phyloP scores from a whole-genome alignment of 2,113 vertebrate genomes.

The Fulica atra region DNA sequence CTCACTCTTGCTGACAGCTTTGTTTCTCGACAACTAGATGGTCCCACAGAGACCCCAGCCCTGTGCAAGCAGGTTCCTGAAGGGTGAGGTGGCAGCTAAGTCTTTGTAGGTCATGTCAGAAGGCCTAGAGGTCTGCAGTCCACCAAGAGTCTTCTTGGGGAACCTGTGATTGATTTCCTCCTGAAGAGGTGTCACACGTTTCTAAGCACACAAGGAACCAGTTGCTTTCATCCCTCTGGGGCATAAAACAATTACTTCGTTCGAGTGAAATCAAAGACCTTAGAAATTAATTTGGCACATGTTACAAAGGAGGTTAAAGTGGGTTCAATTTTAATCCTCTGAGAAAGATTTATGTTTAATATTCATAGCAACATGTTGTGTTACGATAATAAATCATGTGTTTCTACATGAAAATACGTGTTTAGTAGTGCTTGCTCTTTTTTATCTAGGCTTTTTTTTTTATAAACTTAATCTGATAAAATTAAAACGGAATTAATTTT shows the following conservation, averaged over 20 bases:
- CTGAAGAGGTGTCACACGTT: neutral
- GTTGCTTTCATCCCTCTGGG: neutral
- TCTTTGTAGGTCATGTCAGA: neutral
- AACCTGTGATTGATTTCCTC: rapidly evolving
- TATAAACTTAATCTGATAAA: neutral
- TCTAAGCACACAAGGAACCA: neutral
- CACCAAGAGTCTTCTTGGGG: neutral
- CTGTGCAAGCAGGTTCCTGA: neutral
- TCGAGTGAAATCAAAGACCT: neutral
- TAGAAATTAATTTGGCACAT: neutral
- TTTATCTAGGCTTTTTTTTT: neutral
- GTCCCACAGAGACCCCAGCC: neutral
- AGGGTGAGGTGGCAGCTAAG: neutral
- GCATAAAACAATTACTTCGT: neutral
- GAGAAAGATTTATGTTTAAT: neutral
- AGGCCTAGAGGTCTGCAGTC: neutral
- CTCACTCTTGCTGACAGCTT: neutral
- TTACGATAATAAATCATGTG: neutral
- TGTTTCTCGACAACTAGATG: neutral
- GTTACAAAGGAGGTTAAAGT: neutral
- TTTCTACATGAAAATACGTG: neutral
- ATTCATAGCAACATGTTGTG: neutral
- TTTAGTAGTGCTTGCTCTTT: neutral
- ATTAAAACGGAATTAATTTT: neutral
- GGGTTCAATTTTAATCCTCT: neutral